Base-by-base conservation (phyloP, 2,113 vertebrate genomes). In the Erpornis zantholeuca region DNA sequence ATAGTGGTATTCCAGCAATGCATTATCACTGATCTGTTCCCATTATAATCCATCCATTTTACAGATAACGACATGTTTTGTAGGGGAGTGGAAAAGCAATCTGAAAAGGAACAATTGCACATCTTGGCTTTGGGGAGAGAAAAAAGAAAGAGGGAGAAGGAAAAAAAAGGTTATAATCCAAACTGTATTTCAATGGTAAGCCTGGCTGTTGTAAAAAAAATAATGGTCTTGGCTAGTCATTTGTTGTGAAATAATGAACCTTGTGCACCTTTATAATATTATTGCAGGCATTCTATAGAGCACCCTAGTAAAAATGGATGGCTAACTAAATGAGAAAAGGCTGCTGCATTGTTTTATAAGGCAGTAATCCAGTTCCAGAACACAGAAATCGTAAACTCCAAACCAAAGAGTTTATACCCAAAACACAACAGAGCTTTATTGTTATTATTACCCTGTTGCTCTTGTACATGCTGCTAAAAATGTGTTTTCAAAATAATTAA, bases 191-290 rank as follows among this genome's bases (percentile, higher is more conserved):
- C 93, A 90, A 91, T 21, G 86, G 90, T 88, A 81, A 86, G 65
- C 40, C 77, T 1, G 19, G 40, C 86, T 88, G 65, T 84, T 93
- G 71, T 93, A 96, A 96, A 96, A 95, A 95, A 90, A 96, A 97
- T 92, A 96, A 96, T 88, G 83, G 88, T 94, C 77, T 94, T 92
- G 86, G 92, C 96, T 90, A 69, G 92, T 72, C 4, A 13, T 36
- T 96, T 96, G 92, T 96, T 94, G 90, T 92, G 92, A 95, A 96
- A 95, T 96, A 94, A 97, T 84, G 88, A 95, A 96, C 83, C 80
- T 93, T 92, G 57, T 88, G 88, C 83, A 96, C 90, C 64, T 96
- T 93, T 93, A 92, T 84, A 95, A 94, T 96, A 96, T 96, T 96
- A 92, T 93, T 95, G 52, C 57, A 97, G 40, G 80, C 93, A 84